Conservation (phyloP, 2,113 vertebrate genomes). For the Psammodynastes pulverulentus region DNA sequence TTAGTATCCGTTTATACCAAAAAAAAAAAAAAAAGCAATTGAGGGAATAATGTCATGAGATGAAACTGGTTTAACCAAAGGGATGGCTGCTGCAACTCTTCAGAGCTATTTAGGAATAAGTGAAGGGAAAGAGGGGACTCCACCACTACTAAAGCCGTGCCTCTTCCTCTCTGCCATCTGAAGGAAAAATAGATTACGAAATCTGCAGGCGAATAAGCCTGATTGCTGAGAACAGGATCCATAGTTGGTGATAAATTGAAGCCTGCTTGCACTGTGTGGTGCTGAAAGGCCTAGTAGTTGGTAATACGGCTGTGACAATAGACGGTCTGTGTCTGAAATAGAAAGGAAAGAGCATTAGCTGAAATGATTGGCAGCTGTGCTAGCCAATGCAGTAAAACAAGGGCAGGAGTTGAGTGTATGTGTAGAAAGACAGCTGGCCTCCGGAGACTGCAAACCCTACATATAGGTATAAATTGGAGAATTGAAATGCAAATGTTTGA, state of each 20-base stretch:
- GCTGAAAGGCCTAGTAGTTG: constrained; percentile 22
- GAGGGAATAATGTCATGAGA: neutral
- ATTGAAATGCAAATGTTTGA: constrained; percentile 1
- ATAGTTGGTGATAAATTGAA: constrained; percentile 1
- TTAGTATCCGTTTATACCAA: neutral
- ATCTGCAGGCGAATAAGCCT: neutral
- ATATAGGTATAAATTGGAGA: constrained; percentile 52
- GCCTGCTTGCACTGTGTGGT: neutral
- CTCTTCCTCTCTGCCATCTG: neutral
- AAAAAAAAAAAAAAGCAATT: neutral
- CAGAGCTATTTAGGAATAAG: constrained; percentile 46
- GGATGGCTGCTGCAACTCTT: constrained; percentile 16
- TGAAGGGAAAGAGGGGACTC: constrained; percentile 41
- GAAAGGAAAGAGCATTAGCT: constrained; percentile 22
- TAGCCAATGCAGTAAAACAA: constrained; percentile 31
- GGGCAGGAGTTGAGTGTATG: constrained; percentile 30
- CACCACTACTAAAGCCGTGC: constrained; percentile 36
- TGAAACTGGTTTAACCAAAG: constrained; percentile 28
- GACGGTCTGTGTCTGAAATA: constrained; percentile 23
- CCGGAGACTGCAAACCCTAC: constrained; percentile 28
- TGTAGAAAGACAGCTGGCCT: constrained; percentile 15
- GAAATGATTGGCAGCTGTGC: constrained; percentile 7
- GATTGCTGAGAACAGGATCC: neutral
- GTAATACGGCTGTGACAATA: constrained; percentile 23
- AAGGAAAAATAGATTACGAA: neutral